phyloP scores from a whole-genome alignment of 2,888 invertebrate genomes.

The Stratiomys singularior region DNA sequence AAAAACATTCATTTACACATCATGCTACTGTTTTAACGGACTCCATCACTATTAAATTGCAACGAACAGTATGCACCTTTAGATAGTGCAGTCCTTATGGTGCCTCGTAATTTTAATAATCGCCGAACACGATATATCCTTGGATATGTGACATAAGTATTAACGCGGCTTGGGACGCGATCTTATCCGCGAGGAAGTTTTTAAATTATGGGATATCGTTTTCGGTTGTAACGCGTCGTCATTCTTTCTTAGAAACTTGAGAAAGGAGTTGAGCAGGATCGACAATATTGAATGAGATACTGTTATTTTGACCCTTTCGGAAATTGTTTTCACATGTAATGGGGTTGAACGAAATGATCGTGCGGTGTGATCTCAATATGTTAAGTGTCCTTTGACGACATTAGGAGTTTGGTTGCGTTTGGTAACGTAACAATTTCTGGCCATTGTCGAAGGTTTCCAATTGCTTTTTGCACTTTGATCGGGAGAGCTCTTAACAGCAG shows the following conservation, averaged over 20 bases:
- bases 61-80: too few species aligned
- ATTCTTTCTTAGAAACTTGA: not conserved
- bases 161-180: not conserved
- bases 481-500: not conserved
- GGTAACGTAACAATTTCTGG: slow-evolving; percentile 20
- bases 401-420: not conserved
- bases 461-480: not conserved
- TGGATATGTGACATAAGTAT: not conserved
- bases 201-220: slow-evolving; percentile 31
- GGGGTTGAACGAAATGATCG: slow-evolving; percentile 10
- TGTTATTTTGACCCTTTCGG: slow-evolving; percentile 1
- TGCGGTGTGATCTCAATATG: not conserved
- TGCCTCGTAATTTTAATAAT: not conserved
- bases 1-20: too few species aligned
- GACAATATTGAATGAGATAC: not conserved
- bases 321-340: slow-evolving; percentile 15
- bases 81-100: too few species aligned
- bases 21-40: too few species aligned
- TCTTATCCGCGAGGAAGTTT: slow-evolving; percentile 5
- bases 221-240: not conserved
- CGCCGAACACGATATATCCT: not conserved
- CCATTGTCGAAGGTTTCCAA: not conserved
- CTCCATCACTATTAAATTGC: too few species aligned
- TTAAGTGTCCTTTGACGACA: slow-evolving; percentile 10
- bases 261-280: not conserved